Evolutionary conservation across 2,797 vertebrate species (phyloP), one percentile per base, ranked within the genome.

Genomic region (Cuculus canorus): DNA sequence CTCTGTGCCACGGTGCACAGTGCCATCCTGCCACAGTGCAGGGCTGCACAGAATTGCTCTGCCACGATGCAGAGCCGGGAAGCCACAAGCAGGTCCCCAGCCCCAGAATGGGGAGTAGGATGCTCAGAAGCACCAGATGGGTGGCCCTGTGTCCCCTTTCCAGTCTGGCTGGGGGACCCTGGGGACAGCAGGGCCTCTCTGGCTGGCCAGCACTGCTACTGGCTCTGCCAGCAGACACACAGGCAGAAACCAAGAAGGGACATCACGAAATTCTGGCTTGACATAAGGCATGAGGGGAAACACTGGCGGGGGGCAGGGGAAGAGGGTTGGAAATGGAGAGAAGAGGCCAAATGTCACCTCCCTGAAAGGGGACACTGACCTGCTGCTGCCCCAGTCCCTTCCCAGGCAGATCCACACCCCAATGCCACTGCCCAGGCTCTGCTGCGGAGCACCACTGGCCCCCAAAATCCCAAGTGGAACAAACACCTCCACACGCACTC

Each of bases 361-460:
- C 32, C 13, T 1, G 0, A 9, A 32, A 1, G 35, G 47, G n/a
- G 37, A 71, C 5, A 0, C 16, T 12, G 33, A 35, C 45, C 59
- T 17, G 25, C 50, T 41, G n/a, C 50, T 30, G 63, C 64, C 85
- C 43, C 71, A 27, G 22, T 19, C 15, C 30, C 48, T 45, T 15
- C 32, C 77, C 2, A 0, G 56, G 22, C 17, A 66, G 48, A 66
- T 21, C 41, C 6, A 1, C 25, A 5, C 21, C 22, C 13, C 5
- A 2, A 33, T n/a, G n/a, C 27, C n/a, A 22, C 47, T 11, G 24
- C 61, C n/a, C 0, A 0, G 63, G 41, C 33, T 70, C 50, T 0
- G 0, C 13, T 5, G 0, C 2, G 0, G 35, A 43, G 22, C 39
- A 22, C 0, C 0, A 23, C 23, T 52, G 12, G 35, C 7, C 65